phyloP scores from a whole-genome alignment of 2,797 vertebrate species.

The Xyrichtys novacula region DNA sequence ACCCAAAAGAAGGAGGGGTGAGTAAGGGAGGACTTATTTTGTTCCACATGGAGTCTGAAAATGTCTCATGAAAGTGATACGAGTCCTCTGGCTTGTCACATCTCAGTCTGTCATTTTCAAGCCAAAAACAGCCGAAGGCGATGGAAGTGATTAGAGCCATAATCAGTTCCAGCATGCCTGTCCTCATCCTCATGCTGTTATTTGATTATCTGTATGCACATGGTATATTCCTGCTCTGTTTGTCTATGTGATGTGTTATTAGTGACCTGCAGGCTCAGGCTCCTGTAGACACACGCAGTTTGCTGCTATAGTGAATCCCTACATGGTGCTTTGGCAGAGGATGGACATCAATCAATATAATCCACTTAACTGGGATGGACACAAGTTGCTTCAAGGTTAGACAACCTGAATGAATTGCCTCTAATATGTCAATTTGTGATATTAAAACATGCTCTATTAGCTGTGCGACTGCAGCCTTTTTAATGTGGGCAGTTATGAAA shows the following conservation, averaged over 20 bases:
- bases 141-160: slow-evolving; percentile 2
- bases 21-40: neutral
- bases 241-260: slow-evolving; percentile 16
- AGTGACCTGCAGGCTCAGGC: slow-evolving; percentile 57
- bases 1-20: neutral
- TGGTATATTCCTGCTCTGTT: slow-evolving; percentile 28
- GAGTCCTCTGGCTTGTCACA: slow-evolving; percentile 25
- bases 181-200: slow-evolving; percentile 25
- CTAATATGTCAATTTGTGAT: slow-evolving; percentile 21
- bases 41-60: neutral
- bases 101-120: slow-evolving; percentile 3
- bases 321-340: slow-evolving; percentile 55
- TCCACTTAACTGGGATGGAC: slow-evolving; percentile 69
- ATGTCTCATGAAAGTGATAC: neutral
- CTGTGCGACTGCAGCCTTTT: neutral
- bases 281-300: slow-evolving; percentile 68
- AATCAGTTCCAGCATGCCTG: slow-evolving; percentile 41
- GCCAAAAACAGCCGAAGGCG: slow-evolving; percentile 33
- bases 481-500: neutral
- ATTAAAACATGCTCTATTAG: slow-evolving; percentile 53
- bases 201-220: slow-evolving; percentile 42
- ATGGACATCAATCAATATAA: slow-evolving; percentile 75
- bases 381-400: slow-evolving; percentile 76
- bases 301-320: slow-evolving; percentile 41
- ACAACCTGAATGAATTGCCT: slow-evolving; percentile 59